These are phyloP conservation scores for Chrysemys picta DNA, from an alignment of 2,113 vertebrate species.

Conservation along the genomic window DNA sequence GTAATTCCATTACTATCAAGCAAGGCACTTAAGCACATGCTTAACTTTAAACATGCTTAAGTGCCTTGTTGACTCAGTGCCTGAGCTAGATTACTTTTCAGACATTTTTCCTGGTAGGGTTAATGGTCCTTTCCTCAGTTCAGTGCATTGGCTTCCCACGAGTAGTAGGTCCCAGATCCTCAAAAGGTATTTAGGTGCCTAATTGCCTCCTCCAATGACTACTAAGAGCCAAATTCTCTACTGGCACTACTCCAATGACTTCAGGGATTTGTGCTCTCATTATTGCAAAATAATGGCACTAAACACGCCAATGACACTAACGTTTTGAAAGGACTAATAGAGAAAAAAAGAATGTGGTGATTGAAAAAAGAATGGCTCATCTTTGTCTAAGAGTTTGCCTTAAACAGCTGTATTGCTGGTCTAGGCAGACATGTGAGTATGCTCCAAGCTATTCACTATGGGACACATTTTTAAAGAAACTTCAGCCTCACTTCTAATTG, in stretches of 20 bases:
- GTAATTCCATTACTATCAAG: background rate
- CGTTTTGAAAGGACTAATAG: fast-evolving
- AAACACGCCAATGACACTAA: fast-evolving
- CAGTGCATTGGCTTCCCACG: background rate
- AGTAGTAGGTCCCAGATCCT: background rate
- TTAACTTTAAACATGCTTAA: background rate
- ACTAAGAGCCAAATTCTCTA: background rate
- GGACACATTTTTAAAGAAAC: background rate
- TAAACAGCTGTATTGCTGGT: background rate
- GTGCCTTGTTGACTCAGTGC: slow-evolving; percentile 39
- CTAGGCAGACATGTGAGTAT: background rate
- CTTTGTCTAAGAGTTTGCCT: too few relatives aligned
- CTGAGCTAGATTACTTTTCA: background rate
- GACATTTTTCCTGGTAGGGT: background rate
- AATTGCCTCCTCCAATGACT: background rate
- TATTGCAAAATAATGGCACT: background rate
- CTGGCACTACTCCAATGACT: background rate
- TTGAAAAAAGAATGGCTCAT: background rate
- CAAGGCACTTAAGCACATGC: background rate
- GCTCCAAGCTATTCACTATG: background rate
- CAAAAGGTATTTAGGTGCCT: background rate
- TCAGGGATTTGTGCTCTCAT: background rate
- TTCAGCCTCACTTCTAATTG: background rate
- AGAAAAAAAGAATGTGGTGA: background rate
- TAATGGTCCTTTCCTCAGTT: background rate